These are phyloP conservation scores for Artibeus lituratus DNA, from an alignment of 2,797 vertebrate species.

Conservation along the genomic window DNA sequence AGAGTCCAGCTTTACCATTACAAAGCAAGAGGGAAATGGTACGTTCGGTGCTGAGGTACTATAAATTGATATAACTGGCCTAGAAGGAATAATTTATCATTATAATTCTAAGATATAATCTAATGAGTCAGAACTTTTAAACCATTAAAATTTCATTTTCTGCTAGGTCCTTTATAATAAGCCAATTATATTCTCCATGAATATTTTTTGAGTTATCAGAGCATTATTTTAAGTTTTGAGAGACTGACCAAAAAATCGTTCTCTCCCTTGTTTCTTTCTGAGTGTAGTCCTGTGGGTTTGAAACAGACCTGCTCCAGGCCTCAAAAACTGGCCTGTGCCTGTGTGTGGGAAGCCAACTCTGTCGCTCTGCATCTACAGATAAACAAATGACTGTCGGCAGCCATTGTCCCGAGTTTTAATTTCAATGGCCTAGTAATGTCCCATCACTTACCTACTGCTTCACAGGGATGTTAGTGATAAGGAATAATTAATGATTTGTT, in stretches of 20 bases:
- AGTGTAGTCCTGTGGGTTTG: not conserved
- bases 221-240: not conserved
- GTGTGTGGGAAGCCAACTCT: not conserved
- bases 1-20: not conserved
- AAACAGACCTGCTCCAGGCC: not conserved
- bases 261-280: not conserved
- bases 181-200: not conserved
- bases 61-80: not conserved
- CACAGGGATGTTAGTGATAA: conserved; percentile 42
- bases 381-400: conserved; percentile 2
- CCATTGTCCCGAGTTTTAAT: conserved; percentile 45
- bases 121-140: not conserved
- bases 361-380: not conserved
- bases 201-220: not conserved
- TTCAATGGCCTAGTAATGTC: conserved; percentile 30
- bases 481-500: conserved; percentile 67
- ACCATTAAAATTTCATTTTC: not conserved
- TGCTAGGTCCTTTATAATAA: not conserved
- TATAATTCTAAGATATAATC: not conserved
- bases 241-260: conserved; percentile 1
- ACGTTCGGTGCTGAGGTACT: not conserved
- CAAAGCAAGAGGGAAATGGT: not conserved
- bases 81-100: not conserved
- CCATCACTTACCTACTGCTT: not conserved
- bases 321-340: not conserved